Conservation (phyloP, 2,113 vertebrate genomes). For the Phoxinus phoxinus region DNA sequence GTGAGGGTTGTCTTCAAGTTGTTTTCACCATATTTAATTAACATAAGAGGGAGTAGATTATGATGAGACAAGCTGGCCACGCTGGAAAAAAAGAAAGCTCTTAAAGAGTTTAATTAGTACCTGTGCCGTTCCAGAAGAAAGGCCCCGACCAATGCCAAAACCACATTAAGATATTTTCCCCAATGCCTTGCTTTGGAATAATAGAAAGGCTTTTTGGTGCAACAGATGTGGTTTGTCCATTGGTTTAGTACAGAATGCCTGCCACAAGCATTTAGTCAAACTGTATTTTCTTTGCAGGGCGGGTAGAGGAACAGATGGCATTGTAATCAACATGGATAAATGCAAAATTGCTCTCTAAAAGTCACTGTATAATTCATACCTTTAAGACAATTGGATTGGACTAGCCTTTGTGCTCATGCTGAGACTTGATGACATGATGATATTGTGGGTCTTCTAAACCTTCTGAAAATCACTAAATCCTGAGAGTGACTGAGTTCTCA, state of each 20-base stretch:
- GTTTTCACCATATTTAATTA: constrained; percentile 23
- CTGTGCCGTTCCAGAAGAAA: constrained; percentile 33
- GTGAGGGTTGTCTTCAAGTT: background rate
- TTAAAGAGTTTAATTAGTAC: constrained; percentile 47
- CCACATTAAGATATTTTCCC: constrained; percentile 49
- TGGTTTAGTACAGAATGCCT: constrained; percentile 40
- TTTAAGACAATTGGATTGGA: background rate
- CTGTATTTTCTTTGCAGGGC: constrained; percentile 47
- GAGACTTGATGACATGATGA: background rate
- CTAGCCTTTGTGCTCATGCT: background rate
- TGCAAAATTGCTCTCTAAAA: constrained; percentile 19
- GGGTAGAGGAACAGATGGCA: constrained; percentile 56
- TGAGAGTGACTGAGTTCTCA: too few species aligned
- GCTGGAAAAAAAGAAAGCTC: constrained; percentile 29
- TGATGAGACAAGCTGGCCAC: background rate
- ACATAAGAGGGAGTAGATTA: constrained; percentile 23
- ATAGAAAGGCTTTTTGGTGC: constrained; percentile 26
- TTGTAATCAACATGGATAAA: constrained; percentile 51
- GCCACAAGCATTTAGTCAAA: constrained; percentile 47
- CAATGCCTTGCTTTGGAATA: constrained; percentile 37
- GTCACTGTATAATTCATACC: background rate
- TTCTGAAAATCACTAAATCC: background rate
- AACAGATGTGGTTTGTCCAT: constrained; percentile 44
- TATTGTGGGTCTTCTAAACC: background rate
- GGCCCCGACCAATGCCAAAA: constrained; percentile 30